Evolutionary conservation across 2,113 vertebrate species (phyloP), one percentile per base, ranked within the genome.

Genomic region (Halichoerus grypus): DNA sequence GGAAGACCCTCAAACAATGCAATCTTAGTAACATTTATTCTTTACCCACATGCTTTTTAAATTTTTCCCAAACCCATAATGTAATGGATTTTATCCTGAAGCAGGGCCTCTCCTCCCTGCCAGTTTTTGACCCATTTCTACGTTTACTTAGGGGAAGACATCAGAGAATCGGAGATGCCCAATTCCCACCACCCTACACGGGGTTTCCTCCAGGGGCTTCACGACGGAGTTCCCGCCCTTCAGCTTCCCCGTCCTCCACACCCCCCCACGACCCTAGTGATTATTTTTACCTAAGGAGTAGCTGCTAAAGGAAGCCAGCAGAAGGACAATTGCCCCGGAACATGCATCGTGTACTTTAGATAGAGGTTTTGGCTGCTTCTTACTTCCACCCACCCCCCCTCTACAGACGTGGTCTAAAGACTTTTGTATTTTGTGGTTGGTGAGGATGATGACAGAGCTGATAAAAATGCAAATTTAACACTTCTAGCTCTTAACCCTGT

Each of bases 371-470:
- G 39, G 55, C 74, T 97, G 83, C 67, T 90, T 88, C 94, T 59
- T 91, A 26, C 55, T 86, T 84, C 39, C 4, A 36, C 19, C 36
- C 0, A 1, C 61, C 39, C 16, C 57, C 71, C 36, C 26, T n/a
- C 31, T 19, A 69, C 5, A 49, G 69, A 93, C 21, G 14, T 81
- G 61, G 85, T 65, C 71, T 46, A 94, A 71, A 95, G 55, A 65
- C 21, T 0, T 82, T 82, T 69, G 11, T 67, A n/a, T 92, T 91
- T 95, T 86, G 59, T 81, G 39, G 15, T 39, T 74, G 46, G 39
- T 91, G n/a, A 83, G 91, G 33, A 91, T 93, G 86, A 77, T n/a
- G 80, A 79, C 49, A 81, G 39, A 94, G 39, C 39, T 91, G 71
- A 96, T 88, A 85, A 91, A 89, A 95, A 89, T 24, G 67, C 72